Evolutionary conservation across 1,140 invertebrate species (phyloP), one percentile per base, ranked within the genome.

Genomic region (Gonatopus flavifemur): DNA sequence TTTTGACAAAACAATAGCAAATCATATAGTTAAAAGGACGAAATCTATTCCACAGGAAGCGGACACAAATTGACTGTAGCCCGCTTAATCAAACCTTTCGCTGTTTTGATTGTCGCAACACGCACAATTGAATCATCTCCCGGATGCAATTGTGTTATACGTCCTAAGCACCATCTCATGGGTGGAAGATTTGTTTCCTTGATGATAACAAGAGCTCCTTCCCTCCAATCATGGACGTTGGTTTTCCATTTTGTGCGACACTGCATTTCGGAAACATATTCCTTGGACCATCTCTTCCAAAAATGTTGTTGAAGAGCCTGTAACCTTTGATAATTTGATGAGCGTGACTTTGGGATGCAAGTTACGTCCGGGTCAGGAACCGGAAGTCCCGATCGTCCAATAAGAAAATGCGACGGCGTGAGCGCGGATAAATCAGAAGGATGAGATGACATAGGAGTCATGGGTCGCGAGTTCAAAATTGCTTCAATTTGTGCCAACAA

Each of bases 161-260:
- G 22, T 36, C 54, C 55, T 21, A 61, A 8, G 13, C 18, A 32
- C 75, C 75, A 77, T 13, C 62, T 52, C 10, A 69, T 39, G 3
- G 69, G 65, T 6, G 67, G 66, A n/a, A 51, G 2, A 33, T 70
- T 68, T 8, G 70, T 61, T 36, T 74, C 66, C 36, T 71, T 68
- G 0, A 76, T 24, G 1, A 77, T 7, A 1, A 78, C 74, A 7
- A 78, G 16, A 12, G 52, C 50, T 16, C 66, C 72, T 15, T 51
- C 22, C 30, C 60, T 32, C 2, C 76, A 33, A 16, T 56, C 45
- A 2, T 19, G 8, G 9, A 57, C 8, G 8, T 31, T 8, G 3
- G 15, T 44, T 9, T 40, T 42, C 72, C 72, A 74, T 45, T 74
- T 74, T 1, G 30, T 30, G 7, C 67, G 44, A 9, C 53, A 33